Conservation (phyloP, 2,888 invertebrate genomes). For the Brachynemurus nebulosus region DNA sequence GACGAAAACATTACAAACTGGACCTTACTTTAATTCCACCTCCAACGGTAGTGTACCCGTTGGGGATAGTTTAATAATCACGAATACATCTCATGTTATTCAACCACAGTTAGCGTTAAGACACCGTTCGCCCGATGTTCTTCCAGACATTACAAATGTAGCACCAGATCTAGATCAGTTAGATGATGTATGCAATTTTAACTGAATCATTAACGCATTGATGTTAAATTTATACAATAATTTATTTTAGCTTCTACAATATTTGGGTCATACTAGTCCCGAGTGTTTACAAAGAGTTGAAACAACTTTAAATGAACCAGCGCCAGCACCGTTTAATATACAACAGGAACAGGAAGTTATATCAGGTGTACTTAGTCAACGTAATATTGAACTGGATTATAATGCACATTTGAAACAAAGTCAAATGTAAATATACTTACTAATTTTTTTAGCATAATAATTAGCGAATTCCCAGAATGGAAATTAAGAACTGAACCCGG, state of each 20-base stretch:
- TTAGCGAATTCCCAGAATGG: no score
- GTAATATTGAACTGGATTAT: conserved; percentile 70
- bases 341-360: conserved; percentile 77
- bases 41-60: not conserved
- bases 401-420: conserved; percentile 28
- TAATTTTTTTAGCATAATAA: no score
- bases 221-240: not conserved
- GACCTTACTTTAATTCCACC: conserved; percentile 2
- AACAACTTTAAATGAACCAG: conserved; percentile 64
- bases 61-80: conserved; percentile 7
- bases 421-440: not conserved
- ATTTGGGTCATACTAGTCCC: conserved; percentile 83
- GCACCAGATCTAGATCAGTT: conserved; percentile 83
- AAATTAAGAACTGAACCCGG: no score
- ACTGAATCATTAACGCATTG: no score
- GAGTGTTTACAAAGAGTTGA: conserved; percentile 61
- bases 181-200: conserved; percentile 82
- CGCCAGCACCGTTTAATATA: conserved; percentile 55
- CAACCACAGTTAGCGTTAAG: conserved; percentile 53
- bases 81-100: conserved; percentile 18
- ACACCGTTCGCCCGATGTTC: conserved; percentile 55
- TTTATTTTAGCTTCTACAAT: conserved; percentile 59
- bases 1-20: not conserved
- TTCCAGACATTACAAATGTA: conserved; percentile 69
- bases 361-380: conserved; percentile 69